Conservation (phyloP, 2,113 vertebrate genomes). For the Malurus alboscapulatus region DNA sequence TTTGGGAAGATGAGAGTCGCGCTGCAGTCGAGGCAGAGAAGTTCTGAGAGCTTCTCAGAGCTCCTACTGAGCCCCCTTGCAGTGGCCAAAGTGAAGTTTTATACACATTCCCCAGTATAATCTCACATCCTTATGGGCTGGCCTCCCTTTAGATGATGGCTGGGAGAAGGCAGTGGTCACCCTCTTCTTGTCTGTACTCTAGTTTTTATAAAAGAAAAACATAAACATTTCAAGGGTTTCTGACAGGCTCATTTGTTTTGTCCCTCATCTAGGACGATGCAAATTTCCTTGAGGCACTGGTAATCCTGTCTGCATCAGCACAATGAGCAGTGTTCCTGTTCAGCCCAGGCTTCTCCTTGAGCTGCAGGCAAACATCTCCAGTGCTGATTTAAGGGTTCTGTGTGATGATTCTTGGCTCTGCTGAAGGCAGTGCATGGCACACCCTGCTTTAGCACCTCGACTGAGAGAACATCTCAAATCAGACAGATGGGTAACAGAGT, state of each 20-base stretch:
- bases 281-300: background rate
- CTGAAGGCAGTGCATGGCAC: background rate
- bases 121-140: background rate
- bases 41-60: background rate
- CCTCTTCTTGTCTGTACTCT: background rate
- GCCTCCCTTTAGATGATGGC: background rate
- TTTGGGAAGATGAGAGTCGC: background rate
- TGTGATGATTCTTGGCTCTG: background rate
- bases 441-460: background rate
- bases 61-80: background rate
- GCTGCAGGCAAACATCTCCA: background rate
- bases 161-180: background rate
- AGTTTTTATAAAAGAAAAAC: background rate
- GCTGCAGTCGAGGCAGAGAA: background rate
- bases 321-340: background rate
- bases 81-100: background rate
- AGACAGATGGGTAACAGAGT: background rate
- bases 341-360: background rate
- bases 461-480: background rate
- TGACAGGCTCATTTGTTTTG: background rate
- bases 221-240: background rate
- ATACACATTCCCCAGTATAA: accelerated
- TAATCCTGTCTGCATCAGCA: background rate
- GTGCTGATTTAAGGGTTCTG: background rate
- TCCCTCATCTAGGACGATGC: background rate